These are phyloP conservation scores for Polyommatus icarus DNA, from an alignment of 2,888 invertebrate species.

Conservation along the genomic window DNA sequence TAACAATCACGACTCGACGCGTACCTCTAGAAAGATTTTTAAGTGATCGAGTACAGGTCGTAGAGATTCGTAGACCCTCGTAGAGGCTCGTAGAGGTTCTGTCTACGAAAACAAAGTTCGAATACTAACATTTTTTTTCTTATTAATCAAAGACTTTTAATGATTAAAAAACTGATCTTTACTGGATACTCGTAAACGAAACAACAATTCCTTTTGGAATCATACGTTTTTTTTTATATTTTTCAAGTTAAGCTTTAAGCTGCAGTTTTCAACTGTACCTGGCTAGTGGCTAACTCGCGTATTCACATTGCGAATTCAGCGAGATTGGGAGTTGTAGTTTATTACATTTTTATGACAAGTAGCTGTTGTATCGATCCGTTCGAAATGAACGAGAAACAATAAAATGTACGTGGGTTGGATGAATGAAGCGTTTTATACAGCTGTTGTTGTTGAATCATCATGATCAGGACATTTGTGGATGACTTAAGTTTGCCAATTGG, in stretches of 20 bases:
- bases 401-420: neutral
- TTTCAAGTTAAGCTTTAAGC: slow-evolving; percentile 28
- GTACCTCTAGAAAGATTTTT: too few relatives aligned
- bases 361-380: neutral
- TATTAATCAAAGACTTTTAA: too few relatives aligned
- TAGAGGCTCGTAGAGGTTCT: too few relatives aligned
- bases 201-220: slow-evolving; percentile 22
- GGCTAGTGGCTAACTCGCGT: neutral
- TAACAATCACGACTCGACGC: too few relatives aligned
- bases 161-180: too few relatives aligned
- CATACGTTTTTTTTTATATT: slow-evolving; percentile 28
- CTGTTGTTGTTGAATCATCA: neutral
- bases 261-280: neutral
- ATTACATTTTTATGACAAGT: slow-evolving; percentile 14
- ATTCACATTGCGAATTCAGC: neutral
- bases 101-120: too few relatives aligned
- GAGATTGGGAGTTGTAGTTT: neutral
- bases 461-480: neutral
- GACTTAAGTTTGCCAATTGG: neutral
- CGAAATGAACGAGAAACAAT: slow-evolving; percentile 4
- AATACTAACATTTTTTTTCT: too few relatives aligned
- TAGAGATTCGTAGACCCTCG: too few relatives aligned
- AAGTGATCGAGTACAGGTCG: too few relatives aligned
- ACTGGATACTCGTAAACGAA: too few relatives aligned
- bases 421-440: neutral